Base-by-base conservation (phyloP, 2,888 invertebrate species). In the Schrankia costaestrigalis region DNA sequence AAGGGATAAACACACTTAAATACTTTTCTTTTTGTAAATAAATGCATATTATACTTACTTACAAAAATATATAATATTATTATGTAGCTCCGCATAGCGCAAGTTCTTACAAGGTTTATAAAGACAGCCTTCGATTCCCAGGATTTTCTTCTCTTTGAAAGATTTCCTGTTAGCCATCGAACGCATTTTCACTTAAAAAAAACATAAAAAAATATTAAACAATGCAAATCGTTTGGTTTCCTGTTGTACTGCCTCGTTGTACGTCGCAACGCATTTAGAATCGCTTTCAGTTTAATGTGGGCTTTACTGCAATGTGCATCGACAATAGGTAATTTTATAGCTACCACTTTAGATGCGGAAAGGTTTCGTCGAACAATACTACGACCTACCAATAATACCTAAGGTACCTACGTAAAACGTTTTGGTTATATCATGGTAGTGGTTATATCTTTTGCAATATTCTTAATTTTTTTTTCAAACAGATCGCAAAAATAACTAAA, bases 321-420 rank as follows among this genome's bases (percentile, higher is more conserved):
- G 71, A 80, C 82, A 82, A 81, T 81, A 70, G 75, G 77, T 74
- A 70, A 73, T 81, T 78, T 77, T 67, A 73, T 67, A 49, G 61
- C 63, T 62, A 56, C 62, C 63, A 63, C 63, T 58, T 51, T 47
- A 60, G 52, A 62, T 58, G 56, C 52, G 55, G 52, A 61, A 63
- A 57, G 59, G 56, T 50, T 56, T 48, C 48, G 40, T 51, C 51
- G 62, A 63, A 64, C 62, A 62, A 62, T 63, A 52, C 58, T 59
- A 55, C 51, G 21, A 36, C 47, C 46, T 54, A 11, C 44, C 39
- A 34, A 39, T 42, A 42, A 54, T n/a, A n/a, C n/a, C n/a, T n/a
- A n/a, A n/a, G n/a, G n/a, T n/a, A n/a, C n/a, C n/a, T n/a, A n/a
- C n/a, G n/a, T n/a, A n/a, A n/a, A n/a, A n/a, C n/a, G n/a, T n/a